These are phyloP conservation scores for Oreohelix idahoensis DNA, from an alignment of 1,140 invertebrate genomes.

Conservation along the genomic window DNA sequence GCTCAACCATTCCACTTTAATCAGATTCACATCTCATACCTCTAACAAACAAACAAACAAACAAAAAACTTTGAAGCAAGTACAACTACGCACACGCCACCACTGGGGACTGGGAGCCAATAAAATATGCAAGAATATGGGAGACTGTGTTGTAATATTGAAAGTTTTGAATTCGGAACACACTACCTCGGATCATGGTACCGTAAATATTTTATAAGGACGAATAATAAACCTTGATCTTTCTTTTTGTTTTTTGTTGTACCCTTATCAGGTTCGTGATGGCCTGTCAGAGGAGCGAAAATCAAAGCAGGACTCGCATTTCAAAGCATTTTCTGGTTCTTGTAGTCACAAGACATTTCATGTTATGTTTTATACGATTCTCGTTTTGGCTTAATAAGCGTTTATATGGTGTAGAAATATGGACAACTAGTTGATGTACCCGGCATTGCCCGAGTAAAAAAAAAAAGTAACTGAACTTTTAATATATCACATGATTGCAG, in stretches of 20 bases:
- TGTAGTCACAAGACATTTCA: too few relatives aligned
- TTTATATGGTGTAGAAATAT: too few relatives aligned
- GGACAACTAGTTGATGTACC: too few relatives aligned
- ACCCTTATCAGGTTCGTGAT: neutral
- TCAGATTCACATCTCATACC: too few relatives aligned
- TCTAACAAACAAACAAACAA: neutral
- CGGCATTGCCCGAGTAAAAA: too few relatives aligned
- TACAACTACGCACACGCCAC: neutral
- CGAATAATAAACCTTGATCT: neutral
- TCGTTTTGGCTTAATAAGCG: too few relatives aligned
- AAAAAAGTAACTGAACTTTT: too few relatives aligned
- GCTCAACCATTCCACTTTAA: too few relatives aligned
- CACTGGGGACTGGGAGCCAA: neutral
- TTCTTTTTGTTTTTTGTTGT: neutral
- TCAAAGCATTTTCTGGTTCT: too few relatives aligned
- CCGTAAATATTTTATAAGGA: constrained; percentile 7
- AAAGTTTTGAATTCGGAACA: constrained; percentile 26
- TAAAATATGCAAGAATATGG: constrained; percentile 12
- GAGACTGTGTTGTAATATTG: constrained; percentile 9
- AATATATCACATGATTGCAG: too few relatives aligned
- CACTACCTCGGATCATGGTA: neutral
- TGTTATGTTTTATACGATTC: too few relatives aligned
- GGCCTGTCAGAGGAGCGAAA: neutral
- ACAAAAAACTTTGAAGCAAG: neutral
- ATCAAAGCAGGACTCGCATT: neutral